Evolutionary conservation across 1,140 invertebrate species (phyloP), one percentile per base, ranked within the genome.

Genomic region (Drosophila sulfurigaster): DNA sequence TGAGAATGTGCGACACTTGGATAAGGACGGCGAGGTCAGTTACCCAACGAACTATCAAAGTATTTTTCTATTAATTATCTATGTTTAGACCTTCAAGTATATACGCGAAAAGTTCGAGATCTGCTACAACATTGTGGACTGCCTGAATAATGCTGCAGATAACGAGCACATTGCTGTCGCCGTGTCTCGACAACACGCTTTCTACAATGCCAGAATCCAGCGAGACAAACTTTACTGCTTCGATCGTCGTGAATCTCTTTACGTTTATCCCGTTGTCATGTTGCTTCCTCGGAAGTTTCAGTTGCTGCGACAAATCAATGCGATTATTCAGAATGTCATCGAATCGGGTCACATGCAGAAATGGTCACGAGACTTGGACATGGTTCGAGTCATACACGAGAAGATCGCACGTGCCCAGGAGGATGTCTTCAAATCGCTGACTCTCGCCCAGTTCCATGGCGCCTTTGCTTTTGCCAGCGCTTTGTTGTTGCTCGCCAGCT

Each of bases 321-420:
- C 77, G 0, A 72, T 92, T 1, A 88, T 92, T n/a, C 86, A 91
- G 46, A 77, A 91, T 10, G 79, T 92, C 11, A 92, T 91, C 11
- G 91, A 92, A 51, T 92, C 91, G 52, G 91, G 91, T 0, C 91
- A 92, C 32, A 80, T 92, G 88, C 85, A 92, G n/a, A 92, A 92
- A 49, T 92, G 91, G 91, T 80, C 88, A 0, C 56, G 91, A 0
- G 91, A 92, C 30, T 38, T 92, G 64, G 91, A 92, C 41, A 89
- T 83, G 82, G 67, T 72, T 7, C 91, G 91, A 15, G 75, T 64
- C 49, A 92, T 92, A 4, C 79, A 79, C 43, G 88, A 92, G 49
- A 78, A 82, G 69, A 89, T 89, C 7, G 68, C 65, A 0, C 73
- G 76, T 0, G 78, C 71, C 8, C 78, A 73, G 1, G 91, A 91